A percentile compares a stretch with the other conserved stretches of the same genome.
Conservation (phyloP, 2,797 vertebrate genomes). For the Cuculus canorus region DNA sequence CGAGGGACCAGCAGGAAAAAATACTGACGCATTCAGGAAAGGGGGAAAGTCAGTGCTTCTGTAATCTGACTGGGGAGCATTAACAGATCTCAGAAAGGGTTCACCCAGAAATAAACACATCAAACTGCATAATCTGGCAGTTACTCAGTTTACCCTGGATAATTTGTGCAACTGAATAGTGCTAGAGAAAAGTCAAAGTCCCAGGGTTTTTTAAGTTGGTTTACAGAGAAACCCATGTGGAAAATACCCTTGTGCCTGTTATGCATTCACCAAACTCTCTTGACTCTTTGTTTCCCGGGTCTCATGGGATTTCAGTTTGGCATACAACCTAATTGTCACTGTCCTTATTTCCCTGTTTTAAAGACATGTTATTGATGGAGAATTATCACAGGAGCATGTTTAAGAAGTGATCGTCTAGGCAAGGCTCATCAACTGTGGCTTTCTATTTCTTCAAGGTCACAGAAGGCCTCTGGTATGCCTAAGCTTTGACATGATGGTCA, state of each 20-base stretch:
- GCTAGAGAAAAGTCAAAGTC: neutral
- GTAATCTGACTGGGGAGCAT: neutral
- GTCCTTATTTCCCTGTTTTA: slow-evolving; percentile 15
- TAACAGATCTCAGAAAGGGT: neutral
- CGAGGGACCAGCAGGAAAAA: slow-evolving; percentile 63
- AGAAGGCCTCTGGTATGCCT: neutral
- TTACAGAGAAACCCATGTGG: neutral
- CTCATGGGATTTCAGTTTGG: neutral
- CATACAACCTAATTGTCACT: neutral
- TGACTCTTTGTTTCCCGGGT: neutral
- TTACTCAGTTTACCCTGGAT: neutral
- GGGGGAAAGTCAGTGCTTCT: neutral
- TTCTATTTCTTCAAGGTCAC: neutral
- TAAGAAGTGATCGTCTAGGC: neutral
- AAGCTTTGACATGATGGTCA: neutral
- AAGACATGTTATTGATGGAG: neutral
- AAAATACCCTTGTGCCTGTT: neutral
- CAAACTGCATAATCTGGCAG: neutral
- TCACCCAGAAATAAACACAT: neutral
- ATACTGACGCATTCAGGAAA: slow-evolving; percentile 24
- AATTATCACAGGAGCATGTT: neutral
- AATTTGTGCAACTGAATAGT: neutral
- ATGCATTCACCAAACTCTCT: neutral
- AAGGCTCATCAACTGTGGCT: neutral
- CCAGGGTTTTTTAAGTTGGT: neutral